Conservation (phyloP, 2,888 invertebrate genomes). For the Tuta absoluta region DNA sequence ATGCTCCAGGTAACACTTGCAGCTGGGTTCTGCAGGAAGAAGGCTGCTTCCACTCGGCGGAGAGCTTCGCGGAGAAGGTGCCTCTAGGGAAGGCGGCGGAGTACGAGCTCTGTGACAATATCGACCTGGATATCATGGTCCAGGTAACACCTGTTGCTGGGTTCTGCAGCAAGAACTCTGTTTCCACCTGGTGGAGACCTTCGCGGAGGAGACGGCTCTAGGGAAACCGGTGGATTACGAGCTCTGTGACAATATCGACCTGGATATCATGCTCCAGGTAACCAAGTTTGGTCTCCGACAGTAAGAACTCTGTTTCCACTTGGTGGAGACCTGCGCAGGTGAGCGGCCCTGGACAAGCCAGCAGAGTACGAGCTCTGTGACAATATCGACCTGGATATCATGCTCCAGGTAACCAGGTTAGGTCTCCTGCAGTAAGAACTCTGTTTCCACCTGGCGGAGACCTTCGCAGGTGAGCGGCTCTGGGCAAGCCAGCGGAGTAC, state of each 20-base stretch:
- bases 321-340: constrained; percentile 83
- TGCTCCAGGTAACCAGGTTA: constrained; percentile 89
- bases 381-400: constrained; percentile 93
- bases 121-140: constrained; percentile 92
- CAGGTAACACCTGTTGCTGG: constrained; percentile 85
- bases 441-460: too few relatives aligned
- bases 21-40: too few relatives aligned
- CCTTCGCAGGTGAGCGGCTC: neutral
- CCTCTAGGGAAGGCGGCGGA: constrained; percentile 76
- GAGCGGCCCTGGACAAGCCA: constrained; percentile 85
- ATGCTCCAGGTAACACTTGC: neutral
- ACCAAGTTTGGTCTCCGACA: constrained; percentile 84
- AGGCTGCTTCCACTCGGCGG: too few relatives aligned
- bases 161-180: constrained; percentile 85
- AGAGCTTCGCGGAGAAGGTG: too few relatives aligned
- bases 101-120: constrained; percentile 92
- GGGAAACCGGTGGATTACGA: constrained; percentile 80
- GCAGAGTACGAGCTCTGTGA: constrained; percentile 90
- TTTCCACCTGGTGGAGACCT: constrained; percentile 82
- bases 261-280: constrained; percentile 91
- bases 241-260: constrained; percentile 95
- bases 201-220: constrained; percentile 87
- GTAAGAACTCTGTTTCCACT: constrained; percentile 83
- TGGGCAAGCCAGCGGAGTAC: constrained; percentile 77
- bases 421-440: too few relatives aligned